Evolutionary conservation across 2,113 vertebrate genomes (phyloP).

Genomic region (Tragelaphus strepsiceros): DNA sequence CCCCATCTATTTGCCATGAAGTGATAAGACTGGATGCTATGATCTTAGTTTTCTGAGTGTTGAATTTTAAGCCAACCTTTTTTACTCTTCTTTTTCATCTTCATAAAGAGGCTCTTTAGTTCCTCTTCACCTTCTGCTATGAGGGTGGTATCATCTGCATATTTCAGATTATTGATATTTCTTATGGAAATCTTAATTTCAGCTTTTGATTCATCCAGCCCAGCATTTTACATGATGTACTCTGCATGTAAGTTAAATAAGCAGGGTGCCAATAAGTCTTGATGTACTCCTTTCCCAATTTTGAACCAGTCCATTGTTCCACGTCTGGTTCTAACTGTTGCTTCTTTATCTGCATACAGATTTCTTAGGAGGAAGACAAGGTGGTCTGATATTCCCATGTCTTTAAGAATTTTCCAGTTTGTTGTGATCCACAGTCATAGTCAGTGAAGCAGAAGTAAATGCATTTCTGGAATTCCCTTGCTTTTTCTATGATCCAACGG

Average conservation of each 20-base stretch:
- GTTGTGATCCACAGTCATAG: neutral
- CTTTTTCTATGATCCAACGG: neutral
- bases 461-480: neutral
- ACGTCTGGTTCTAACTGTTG: neutral
- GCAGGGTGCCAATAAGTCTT: neutral
- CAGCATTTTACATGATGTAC: neutral
- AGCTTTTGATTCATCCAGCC: neutral
- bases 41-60: neutral
- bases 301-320: neutral
- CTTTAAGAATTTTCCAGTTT: neutral
- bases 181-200: neutral
- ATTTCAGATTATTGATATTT: neutral
- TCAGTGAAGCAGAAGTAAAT: neutral
- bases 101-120: neutral
- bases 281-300: neutral
- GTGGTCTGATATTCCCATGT: neutral
- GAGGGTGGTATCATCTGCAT: neutral
- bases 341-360: neutral
- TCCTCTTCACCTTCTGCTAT: neutral
- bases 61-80: neutral
- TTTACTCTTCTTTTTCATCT: neutral
- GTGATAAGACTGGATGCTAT: neutral
- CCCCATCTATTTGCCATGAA: neutral
- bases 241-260: neutral
- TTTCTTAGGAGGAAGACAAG: neutral